Conservation (phyloP, 2,113 vertebrate species). For the Fregetta grallaria region DNA sequence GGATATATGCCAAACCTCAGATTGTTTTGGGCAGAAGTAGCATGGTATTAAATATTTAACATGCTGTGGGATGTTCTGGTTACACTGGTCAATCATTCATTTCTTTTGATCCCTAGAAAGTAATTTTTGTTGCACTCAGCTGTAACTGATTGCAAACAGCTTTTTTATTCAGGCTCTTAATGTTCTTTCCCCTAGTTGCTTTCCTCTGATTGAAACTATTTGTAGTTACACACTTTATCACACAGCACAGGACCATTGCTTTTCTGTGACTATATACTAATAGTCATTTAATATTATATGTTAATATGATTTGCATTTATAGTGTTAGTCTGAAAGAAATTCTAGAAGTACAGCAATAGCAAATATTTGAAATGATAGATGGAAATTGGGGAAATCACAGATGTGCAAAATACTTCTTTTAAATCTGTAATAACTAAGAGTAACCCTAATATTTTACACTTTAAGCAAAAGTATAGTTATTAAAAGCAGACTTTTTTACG, state of each 20-base stretch:
- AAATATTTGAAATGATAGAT: background rate
- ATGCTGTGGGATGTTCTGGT: conserved; percentile 58
- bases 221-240: conserved; percentile 32
- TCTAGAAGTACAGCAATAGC: background rate
- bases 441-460: background rate
- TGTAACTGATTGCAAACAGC: conserved; percentile 70
- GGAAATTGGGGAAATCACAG: background rate
- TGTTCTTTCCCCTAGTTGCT: conserved; percentile 60
- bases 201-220: conserved; percentile 44
- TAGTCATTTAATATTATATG: conserved; percentile 14
- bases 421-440: background rate
- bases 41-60: conserved; percentile 73
- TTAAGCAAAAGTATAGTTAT: background rate
- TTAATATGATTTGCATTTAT: conserved; percentile 40
- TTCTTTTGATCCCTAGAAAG: conserved; percentile 75
- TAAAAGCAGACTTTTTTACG: background rate
- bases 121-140: conserved; percentile 73
- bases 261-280: background rate
- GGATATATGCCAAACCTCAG: conserved; percentile 57
- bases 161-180: conserved; percentile 50
- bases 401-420: background rate
- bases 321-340: background rate
- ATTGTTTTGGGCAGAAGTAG: conserved; percentile 64
- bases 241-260: background rate
- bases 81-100: conserved; percentile 71